Base-by-base conservation (phyloP, 53 echinoderm and acorn worm genomes). In the Actinopyga echinites region DNA sequence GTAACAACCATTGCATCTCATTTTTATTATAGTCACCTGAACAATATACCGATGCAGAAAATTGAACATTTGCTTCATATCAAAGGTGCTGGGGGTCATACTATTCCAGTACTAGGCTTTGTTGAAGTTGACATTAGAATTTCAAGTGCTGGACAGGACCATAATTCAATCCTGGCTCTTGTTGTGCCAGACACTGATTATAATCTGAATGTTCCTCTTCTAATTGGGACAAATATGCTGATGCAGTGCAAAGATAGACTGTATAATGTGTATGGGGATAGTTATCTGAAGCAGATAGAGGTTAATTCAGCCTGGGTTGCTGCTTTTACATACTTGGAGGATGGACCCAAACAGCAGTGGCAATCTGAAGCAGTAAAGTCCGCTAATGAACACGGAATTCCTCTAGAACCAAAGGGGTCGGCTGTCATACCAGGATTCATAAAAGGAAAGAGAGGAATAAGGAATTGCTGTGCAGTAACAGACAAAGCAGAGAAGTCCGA, bases 101-200 rank as follows among this genome's bases (percentile, higher is more conserved):
- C 31, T 5, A 83, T 91, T 4, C 90, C 90, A 6, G 86, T 86
- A 37, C 4, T 82, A 19, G 90, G 90, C 2, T 90, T 40, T 2
- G 2, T 40, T 2, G 0, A 40, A 40, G 40, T 40, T 40, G 40
- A 40, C 2, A 40, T 77, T 40, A 40, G 40, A 40, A 40, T 40
- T 40, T 40, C 40, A 40, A 40, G 40, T 40, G 40, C 40, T 40
- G 54, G n/a, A 34, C 45, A 3, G 13, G 13, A 13, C 19, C 59
- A 35, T 15, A 15, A 61, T 43, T 57, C 40, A 19, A 62, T 75
- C 9, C 62, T 65, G 33, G 79, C 64, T 8, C 20, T 86, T n/a
- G 34, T 86, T 30, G 86, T 86, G 8, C 79, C 56, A 8, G 79
- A 86, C 40, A 40, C 40, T 40, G 40, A 40, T 40, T 40, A 40